phyloP scores from a whole-genome alignment of 2,113 vertebrate genomes.

The Microcebus lehilahytsara region DNA sequence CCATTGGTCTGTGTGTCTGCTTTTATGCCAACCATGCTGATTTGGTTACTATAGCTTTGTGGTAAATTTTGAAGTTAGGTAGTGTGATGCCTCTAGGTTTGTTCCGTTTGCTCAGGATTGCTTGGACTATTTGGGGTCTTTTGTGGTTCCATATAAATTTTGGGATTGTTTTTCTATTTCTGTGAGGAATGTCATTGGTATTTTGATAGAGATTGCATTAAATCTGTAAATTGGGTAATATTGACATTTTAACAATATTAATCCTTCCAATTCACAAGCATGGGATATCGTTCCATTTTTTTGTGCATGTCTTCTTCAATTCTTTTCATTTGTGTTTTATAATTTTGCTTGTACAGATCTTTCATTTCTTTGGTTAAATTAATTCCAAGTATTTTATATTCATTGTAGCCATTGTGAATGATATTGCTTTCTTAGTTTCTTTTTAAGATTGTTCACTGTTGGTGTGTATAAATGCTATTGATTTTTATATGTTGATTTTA shows the following conservation, averaged over 20 bases:
- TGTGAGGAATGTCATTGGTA: neutral
- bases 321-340: neutral
- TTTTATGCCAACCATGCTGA: neutral
- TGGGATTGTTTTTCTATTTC: neutral
- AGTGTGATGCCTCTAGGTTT: neutral
- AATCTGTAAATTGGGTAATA: neutral
- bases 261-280: neutral
- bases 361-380: neutral
- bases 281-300: neutral
- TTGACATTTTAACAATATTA: neutral
- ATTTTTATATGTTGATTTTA: neutral
- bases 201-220: neutral
- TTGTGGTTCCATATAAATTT: neutral
- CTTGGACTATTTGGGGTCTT: neutral
- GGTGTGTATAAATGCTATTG: neutral
- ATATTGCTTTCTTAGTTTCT: neutral
- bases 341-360: neutral
- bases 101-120: neutral
- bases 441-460: neutral
- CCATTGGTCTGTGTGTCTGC: neutral
- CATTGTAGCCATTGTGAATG: neutral
- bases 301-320: neutral
- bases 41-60: neutral
- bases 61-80: neutral
- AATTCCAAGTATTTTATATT: neutral